A percentile compares a stretch with the other conserved stretches of the same genome.
Evolutionary conservation across 1,140 invertebrate species (phyloP).

Genomic region (Episyrphus balteatus): DNA sequence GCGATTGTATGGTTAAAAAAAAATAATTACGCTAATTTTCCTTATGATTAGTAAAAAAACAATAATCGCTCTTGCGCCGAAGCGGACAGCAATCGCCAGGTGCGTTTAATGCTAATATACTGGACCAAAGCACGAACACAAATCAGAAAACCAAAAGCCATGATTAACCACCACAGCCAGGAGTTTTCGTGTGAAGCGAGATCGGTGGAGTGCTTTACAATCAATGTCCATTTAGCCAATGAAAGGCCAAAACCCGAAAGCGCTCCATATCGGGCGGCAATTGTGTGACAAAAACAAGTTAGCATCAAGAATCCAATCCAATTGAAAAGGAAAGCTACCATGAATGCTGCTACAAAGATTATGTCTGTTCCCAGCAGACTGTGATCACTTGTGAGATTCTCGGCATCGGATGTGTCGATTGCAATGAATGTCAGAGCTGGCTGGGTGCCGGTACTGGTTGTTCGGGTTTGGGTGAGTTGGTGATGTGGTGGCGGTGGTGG

Average conservation of each 20-base stretch:
- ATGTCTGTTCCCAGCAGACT: conserved; percentile 73
- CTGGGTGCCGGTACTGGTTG: conserved; percentile 36
- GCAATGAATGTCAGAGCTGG: conserved; percentile 57
- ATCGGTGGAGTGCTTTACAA: conserved; percentile 82
- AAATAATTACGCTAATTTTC: too few relatives aligned
- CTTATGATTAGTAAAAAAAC: conserved; percentile 63
- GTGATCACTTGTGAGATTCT: conserved; percentile 61
- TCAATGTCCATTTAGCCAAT: conserved; percentile 87
- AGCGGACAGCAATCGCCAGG: conserved; percentile 74
- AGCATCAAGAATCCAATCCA: conserved; percentile 88
- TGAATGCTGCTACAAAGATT: conserved; percentile 78
- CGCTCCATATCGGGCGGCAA: conserved; percentile 84
- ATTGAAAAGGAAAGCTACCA: conserved; percentile 83
- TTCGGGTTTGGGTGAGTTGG: conserved; percentile 37
- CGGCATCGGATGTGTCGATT: conserved; percentile 53
- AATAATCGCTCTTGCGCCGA: conserved; percentile 74
- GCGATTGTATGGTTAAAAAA: too few relatives aligned
- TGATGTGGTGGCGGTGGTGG: conserved; percentile 17
- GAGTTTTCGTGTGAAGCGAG: conserved; percentile 73
- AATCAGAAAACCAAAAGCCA: conserved; percentile 79
- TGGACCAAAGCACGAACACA: conserved; percentile 78
- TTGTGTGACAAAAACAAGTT: conserved; percentile 88
- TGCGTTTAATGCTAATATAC: conserved; percentile 80
- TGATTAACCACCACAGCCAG: conserved; percentile 83
- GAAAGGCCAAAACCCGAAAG: conserved; percentile 85